These are phyloP conservation scores for Uromys caudimaculatus DNA, from an alignment of 2,797 vertebrate species.

Conservation along the genomic window DNA sequence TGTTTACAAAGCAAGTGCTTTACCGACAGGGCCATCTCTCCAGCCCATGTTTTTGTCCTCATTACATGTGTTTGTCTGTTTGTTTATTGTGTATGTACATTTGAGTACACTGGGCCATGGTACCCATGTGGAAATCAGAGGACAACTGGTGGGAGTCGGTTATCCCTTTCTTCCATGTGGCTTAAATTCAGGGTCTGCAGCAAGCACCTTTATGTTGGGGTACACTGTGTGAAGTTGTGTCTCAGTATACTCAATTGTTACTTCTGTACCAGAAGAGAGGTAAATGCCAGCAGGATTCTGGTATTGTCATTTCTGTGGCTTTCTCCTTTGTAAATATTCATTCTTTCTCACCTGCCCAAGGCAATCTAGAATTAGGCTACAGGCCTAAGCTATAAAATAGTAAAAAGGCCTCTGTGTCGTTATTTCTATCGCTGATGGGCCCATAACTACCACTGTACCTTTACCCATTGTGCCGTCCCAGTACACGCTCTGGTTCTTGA, in stretches of 20 bases:
- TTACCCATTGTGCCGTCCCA: too few species aligned
- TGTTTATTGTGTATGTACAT: background rate
- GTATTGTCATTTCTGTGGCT: background rate
- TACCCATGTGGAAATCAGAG: background rate
- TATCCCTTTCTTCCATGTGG: background rate
- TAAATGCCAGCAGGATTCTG: background rate
- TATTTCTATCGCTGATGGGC: background rate
- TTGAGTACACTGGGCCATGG: too few species aligned
- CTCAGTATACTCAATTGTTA: background rate
- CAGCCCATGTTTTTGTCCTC: background rate
- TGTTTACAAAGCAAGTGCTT: background rate
- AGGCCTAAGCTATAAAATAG: background rate
- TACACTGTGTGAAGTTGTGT: too few species aligned
- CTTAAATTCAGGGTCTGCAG: background rate
- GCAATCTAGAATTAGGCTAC: background rate
- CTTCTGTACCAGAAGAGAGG: background rate
- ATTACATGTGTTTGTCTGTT: background rate
- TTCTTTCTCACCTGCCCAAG: background rate
- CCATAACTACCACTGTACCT: too few species aligned
- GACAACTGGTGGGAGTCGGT: background rate
- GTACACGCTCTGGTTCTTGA: background rate
- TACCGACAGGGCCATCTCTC: background rate
- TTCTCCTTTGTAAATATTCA: background rate
- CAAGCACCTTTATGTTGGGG: background rate
- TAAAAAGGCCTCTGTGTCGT: background rate